Conservation (phyloP, 2,888 invertebrate genomes). For the Polia nebulosa region DNA sequence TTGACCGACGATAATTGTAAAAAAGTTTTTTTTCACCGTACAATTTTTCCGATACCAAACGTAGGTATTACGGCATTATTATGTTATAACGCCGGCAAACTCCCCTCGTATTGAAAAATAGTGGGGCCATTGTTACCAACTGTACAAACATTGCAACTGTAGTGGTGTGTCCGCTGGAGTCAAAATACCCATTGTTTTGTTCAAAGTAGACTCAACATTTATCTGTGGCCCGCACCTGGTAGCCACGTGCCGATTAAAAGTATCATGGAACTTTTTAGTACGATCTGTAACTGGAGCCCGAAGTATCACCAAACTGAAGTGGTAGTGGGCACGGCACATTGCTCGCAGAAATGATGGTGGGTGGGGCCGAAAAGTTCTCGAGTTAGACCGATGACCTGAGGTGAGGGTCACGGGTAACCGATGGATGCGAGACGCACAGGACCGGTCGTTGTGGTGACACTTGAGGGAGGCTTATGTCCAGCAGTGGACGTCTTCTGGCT, state of each 20-base stretch:
- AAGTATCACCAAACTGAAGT: too few relatives aligned
- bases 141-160: constrained; percentile 79
- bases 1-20: too few relatives aligned
- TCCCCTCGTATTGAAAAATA: constrained; percentile 68
- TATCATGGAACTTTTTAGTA: constrained; percentile 43
- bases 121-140: constrained; percentile 81
- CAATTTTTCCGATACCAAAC: constrained; percentile 46
- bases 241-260: constrained; percentile 74
- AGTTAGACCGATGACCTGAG: too few relatives aligned
- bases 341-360: too few relatives aligned
- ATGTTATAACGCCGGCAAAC: constrained; percentile 55
- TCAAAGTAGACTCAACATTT: constrained; percentile 80
- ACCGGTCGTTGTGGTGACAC: too few relatives aligned
- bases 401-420: too few relatives aligned
- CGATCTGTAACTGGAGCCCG: constrained; percentile 44
- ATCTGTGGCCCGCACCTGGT: constrained; percentile 78
- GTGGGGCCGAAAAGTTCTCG: too few relatives aligned
- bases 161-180: constrained; percentile 76
- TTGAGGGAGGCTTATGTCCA: too few relatives aligned
- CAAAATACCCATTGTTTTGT: constrained; percentile 86
- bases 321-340: too few relatives aligned
- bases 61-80: constrained; percentile 58
- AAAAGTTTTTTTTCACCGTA: too few relatives aligned
- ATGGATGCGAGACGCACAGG: too few relatives aligned
- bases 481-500: too few relatives aligned